A percentile compares a stretch with the other conserved stretches of the same genome.
Evolutionary conservation across 2,888 invertebrate species (phyloP).

Genomic region (Parasteatoda lunata): DNA sequence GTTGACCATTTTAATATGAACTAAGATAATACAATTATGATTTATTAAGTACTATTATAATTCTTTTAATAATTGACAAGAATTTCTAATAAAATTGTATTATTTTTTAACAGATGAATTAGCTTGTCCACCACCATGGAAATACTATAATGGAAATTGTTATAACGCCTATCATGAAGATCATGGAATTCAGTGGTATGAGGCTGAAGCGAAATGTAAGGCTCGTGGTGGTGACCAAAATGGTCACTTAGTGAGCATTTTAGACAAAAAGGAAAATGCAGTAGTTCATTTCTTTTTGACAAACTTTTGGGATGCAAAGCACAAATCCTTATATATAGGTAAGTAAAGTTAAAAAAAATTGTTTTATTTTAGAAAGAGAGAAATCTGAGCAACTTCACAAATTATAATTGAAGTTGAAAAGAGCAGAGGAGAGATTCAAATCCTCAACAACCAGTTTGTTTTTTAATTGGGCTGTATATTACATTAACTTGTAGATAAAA

Average conservation of each 20-base stretch:
- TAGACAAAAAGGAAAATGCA: constrained; percentile 71
- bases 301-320: constrained; percentile 69
- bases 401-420: no score
- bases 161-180: constrained; percentile 69
- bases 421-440: no score
- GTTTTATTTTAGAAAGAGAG: no score
- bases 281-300: constrained; percentile 72
- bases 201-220: constrained; percentile 70
- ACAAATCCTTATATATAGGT: constrained; percentile 71
- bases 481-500: no score
- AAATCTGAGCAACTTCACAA: no score
- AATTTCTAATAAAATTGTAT: no score
- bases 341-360: constrained; percentile 4
- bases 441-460: no score
- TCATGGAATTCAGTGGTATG: constrained; percentile 71
- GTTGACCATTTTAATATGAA: no score
- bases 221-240: constrained; percentile 59
- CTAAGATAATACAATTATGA: no score
- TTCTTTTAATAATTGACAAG: no score
- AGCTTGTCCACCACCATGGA: constrained; percentile 70
- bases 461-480: no score
- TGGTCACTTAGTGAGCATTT: constrained; percentile 72
- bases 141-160: constrained; percentile 70
- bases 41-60: no score
- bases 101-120: constrained; percentile 46